A percentile compares a stretch with the other conserved stretches of the same genome.
Evolutionary conservation across 2,888 invertebrate genomes (phyloP).

Genomic region (Agelastica alni): DNA sequence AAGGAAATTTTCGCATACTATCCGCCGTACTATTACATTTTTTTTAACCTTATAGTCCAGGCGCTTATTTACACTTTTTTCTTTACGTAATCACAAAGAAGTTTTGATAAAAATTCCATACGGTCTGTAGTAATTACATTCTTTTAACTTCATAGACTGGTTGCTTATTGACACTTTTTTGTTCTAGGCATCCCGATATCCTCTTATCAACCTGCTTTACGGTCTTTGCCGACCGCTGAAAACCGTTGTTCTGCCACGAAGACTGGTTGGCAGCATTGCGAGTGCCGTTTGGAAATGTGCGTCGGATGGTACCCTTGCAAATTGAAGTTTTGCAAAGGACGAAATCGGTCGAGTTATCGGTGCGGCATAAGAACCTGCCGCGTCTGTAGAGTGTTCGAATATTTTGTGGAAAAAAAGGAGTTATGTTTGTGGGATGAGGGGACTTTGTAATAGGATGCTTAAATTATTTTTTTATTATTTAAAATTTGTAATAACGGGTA

Average conservation of each 20-base stretch:
- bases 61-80: too few relatives aligned
- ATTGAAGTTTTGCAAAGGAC: constrained; percentile 85
- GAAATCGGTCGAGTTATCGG: constrained; percentile 66
- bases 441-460: constrained; percentile 40
- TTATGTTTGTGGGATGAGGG: constrained; percentile 78
- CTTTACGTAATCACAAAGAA: too few relatives aligned
- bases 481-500: too few relatives aligned
- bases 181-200: constrained; percentile 71
- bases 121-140: too few relatives aligned
- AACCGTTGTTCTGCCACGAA: constrained; percentile 68
- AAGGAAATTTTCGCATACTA: too few relatives aligned
- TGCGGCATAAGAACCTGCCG: constrained; percentile 96
- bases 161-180: constrained; percentile 24
- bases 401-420: constrained; percentile 82
- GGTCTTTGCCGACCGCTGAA: constrained; percentile 65
- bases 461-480: too few relatives aligned
- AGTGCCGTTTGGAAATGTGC: constrained; percentile 85
- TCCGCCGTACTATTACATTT: too few relatives aligned
- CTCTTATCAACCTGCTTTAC: constrained; percentile 72
- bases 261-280: constrained; percentile 74
- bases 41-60: too few relatives aligned
- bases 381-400: constrained; percentile 86
- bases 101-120: too few relatives aligned
- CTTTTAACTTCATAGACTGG: too few relatives aligned
- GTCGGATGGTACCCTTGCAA: constrained; percentile 97